Conservation (phyloP, 2,797 vertebrate genomes). For the Notolabrus celidotus region DNA sequence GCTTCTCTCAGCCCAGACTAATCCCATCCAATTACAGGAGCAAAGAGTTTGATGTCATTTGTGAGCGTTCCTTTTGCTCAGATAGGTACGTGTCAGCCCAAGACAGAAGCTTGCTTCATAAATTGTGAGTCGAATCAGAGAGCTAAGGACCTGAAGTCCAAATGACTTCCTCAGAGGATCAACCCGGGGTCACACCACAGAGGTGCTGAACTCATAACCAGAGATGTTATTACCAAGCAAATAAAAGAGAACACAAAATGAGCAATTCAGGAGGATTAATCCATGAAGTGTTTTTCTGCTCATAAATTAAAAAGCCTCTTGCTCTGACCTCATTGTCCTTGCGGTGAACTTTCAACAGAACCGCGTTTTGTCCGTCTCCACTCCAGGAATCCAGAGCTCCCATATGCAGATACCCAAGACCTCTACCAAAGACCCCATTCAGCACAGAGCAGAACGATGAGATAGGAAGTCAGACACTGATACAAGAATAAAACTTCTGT, state of each 20-base stretch:
- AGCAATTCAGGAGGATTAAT: conserved; percentile 42
- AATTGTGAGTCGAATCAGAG: conserved; percentile 44
- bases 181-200: conserved; percentile 31
- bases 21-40: conserved; percentile 76
- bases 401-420: too few relatives aligned
- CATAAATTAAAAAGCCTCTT: conserved; percentile 49
- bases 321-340: conserved; percentile 33
- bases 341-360: not conserved
- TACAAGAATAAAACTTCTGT: too few relatives aligned
- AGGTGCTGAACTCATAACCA: conserved; percentile 51
- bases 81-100: conserved; percentile 33
- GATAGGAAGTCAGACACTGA: not conserved
- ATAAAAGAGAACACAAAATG: conserved; percentile 30
- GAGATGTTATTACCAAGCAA: conserved; percentile 44
- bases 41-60: conserved; percentile 66
- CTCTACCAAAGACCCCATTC: too few relatives aligned
- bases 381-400: too few relatives aligned
- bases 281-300: conserved; percentile 31
- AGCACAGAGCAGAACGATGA: not conserved
- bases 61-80: conserved; percentile 40
- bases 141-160: conserved; percentile 49
- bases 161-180: conserved; percentile 57
- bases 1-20: conserved; percentile 67
- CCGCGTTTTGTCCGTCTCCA: not conserved
- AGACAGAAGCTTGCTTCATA: conserved; percentile 42